A percentile compares a stretch with the other conserved stretches of the same genome.
phyloP scores from a whole-genome alignment of 2,888 invertebrate genomes.

The Brassicogethes aeneus region DNA sequence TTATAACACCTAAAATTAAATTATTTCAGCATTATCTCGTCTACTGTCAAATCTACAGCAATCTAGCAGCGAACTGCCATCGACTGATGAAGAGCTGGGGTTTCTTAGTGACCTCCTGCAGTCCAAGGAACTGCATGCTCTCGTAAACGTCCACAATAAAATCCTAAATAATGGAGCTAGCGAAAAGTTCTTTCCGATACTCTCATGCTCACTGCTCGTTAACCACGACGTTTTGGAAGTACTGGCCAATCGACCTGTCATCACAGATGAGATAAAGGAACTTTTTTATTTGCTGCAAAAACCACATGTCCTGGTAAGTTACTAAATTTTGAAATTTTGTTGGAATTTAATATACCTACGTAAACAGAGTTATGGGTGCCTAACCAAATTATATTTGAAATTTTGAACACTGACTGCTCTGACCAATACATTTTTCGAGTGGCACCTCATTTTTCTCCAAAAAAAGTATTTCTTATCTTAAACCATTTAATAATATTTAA shows the following conservation, averaged over 20 bases:
- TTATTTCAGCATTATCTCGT: conserved; percentile 70
- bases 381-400: too few relatives aligned
- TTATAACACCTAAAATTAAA: too few relatives aligned
- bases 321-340: too few relatives aligned
- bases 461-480: too few relatives aligned
- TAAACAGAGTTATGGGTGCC: too few relatives aligned
- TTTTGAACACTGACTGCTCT: too few relatives aligned
- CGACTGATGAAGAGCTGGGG: conserved; percentile 77
- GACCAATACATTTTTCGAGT: too few relatives aligned
- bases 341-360: too few relatives aligned
- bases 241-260: conserved; percentile 55
- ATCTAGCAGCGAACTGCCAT: conserved; percentile 59
- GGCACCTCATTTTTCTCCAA: too few relatives aligned
- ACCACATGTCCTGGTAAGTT: conserved; percentile 74
- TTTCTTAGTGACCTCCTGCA: conserved; percentile 77
- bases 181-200: conserved; percentile 73
- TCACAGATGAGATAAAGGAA: conserved; percentile 70
- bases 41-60: conserved; percentile 76
- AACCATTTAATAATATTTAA: too few relatives aligned
- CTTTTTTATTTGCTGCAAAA: conserved; percentile 72
- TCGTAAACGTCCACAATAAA: conserved; percentile 86
- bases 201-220: conserved; percentile 79
- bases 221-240: conserved; percentile 69
- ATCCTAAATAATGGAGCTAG: conserved; percentile 76
- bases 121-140: conserved; percentile 79